These are phyloP conservation scores for Chrysolina oricalcia DNA, from an alignment of 2,888 invertebrate species.

Conservation along the genomic window DNA sequence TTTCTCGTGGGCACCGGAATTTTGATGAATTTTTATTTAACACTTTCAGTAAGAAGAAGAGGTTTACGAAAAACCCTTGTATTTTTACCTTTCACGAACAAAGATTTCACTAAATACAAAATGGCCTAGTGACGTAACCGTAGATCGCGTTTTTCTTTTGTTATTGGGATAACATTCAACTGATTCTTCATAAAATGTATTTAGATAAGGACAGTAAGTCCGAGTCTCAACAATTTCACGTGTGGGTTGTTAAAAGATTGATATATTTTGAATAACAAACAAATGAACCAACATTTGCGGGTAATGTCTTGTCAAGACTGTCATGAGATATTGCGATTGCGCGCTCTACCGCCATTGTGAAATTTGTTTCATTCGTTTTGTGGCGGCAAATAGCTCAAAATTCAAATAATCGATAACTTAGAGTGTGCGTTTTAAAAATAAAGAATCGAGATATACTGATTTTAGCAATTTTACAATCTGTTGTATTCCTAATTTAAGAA, in stretches of 20 bases:
- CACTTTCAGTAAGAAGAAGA: constrained; percentile 60
- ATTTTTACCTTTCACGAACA: constrained; percentile 60
- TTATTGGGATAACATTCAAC: constrained; percentile 55
- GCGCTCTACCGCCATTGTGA: constrained; percentile 47
- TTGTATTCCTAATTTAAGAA: constrained; percentile 33
- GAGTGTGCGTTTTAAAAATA: constrained; percentile 59
- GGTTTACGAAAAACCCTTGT: constrained; percentile 62
- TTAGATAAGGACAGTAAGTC: constrained; percentile 50
- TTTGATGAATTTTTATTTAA: constrained; percentile 74
- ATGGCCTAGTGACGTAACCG: constrained; percentile 72
- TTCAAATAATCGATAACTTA: constrained; percentile 64
- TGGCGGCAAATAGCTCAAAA: constrained; percentile 64
- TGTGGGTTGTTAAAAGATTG: constrained; percentile 57
- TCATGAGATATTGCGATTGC: constrained; percentile 48
- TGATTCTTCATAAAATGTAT: constrained; percentile 50
- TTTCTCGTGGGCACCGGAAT: constrained; percentile 90
- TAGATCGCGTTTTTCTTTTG: constrained; percentile 64
- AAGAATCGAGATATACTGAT: constrained; percentile 8
- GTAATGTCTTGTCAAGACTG: constrained; percentile 62
- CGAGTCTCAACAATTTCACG: constrained; percentile 50
- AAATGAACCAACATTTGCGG: constrained; percentile 61
- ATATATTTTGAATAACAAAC: constrained; percentile 61
- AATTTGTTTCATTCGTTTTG: constrained; percentile 59
- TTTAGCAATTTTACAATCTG: constrained; percentile 43
- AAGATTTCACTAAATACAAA: constrained; percentile 68